Conservation (phyloP, 2,888 invertebrate species). For the Eurytoma adleriae region DNA sequence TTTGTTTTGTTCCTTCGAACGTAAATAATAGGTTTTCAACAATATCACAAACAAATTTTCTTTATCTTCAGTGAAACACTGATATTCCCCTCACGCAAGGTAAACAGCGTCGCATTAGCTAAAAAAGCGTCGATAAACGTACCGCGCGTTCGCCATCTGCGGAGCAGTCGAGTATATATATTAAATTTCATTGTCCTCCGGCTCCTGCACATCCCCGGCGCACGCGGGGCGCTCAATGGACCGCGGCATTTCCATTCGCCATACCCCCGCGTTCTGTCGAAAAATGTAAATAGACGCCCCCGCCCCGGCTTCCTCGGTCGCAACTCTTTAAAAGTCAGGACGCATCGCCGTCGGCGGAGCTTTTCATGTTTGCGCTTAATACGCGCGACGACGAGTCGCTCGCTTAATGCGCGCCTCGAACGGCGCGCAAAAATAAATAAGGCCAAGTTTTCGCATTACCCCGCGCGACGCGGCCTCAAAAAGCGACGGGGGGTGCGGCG, state of each 20-base stretch:
- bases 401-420: slow-evolving; percentile 29
- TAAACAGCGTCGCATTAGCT: slow-evolving; percentile 34
- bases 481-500: too few relatives aligned
- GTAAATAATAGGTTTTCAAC: background rate
- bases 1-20: too few relatives aligned
- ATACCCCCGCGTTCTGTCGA: background rate
- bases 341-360: slow-evolving; percentile 5
- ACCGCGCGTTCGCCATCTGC: background rate
- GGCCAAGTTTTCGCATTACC: slow-evolving; percentile 47
- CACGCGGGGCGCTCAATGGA: slow-evolving; percentile 19
- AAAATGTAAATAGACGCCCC: slow-evolving; percentile 43
- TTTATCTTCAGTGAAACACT: background rate
- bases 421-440: slow-evolving; percentile 35
- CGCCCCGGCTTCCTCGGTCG: background rate
- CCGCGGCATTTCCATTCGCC: slow-evolving; percentile 10
- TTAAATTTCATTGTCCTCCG: slow-evolving; percentile 42
- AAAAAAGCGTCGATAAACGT: slow-evolving; percentile 26
- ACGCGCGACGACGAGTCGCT: slow-evolving; percentile 31
- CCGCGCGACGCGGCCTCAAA: background rate
- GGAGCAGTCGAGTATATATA: background rate
- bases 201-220: too few relatives aligned
- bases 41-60: background rate
- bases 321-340: slow-evolving; percentile 47
- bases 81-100: slow-evolving; percentile 7
- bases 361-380: slow-evolving; percentile 48